Percentiles rank a stretch among this genome's conserved stretches.
phyloP scores from a whole-genome alignment of 2,113 vertebrate species.

The Chaetorhynchus papuensis region DNA sequence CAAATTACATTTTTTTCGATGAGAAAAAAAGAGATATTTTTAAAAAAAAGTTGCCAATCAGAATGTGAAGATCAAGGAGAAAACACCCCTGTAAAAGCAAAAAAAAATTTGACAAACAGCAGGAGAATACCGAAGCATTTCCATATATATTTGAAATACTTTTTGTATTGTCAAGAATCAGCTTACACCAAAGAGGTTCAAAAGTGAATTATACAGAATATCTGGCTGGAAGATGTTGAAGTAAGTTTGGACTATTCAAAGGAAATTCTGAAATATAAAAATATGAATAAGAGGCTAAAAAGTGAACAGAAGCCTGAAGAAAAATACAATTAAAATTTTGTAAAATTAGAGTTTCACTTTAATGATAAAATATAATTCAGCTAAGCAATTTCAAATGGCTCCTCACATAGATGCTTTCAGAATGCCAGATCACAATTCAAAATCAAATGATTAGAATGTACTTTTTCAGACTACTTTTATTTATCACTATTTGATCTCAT shows the following conservation, averaged over 20 bases:
- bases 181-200: not conserved
- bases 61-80: not conserved
- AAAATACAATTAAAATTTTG: not conserved
- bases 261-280: not conserved
- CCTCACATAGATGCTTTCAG: not conserved
- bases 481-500: not conserved
- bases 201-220: not conserved
- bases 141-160: not conserved
- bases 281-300: not conserved
- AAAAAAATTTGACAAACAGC: not conserved
- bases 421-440: not conserved
- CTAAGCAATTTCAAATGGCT: not conserved
- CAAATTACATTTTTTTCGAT: not conserved
- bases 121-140: not conserved
- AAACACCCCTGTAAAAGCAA: not conserved
- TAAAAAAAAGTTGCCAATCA: not conserved
- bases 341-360: not conserved
- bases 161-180: not conserved
- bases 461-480: not conserved
- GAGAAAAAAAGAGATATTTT: not conserved
- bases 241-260: not conserved
- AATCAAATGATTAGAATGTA: not conserved
- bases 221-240: not conserved
- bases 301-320: not conserved
- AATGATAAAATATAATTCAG: not conserved